phyloP scores from a whole-genome alignment of 2,797 vertebrate species.

The Macrochelys suwanniensis region DNA sequence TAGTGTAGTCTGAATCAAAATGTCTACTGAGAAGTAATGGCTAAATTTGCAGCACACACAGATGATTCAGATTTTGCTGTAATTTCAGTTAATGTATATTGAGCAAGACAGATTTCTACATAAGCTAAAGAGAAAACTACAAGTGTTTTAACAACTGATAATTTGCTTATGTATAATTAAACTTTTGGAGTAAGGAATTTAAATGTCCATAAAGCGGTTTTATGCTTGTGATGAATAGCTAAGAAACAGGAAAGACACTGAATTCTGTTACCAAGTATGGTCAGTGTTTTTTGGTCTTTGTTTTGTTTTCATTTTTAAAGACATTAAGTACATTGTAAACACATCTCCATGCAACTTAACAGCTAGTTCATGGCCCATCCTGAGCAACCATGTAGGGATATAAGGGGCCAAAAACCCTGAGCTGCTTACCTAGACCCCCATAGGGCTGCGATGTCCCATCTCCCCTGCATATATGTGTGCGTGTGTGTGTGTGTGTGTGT shows the following conservation, averaged over 20 bases:
- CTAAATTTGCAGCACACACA: fast-evolving
- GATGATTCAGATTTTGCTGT: neutral
- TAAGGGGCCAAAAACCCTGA: neutral
- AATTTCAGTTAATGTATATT: neutral
- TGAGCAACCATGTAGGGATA: neutral
- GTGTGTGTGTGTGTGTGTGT: too few relatives aligned
- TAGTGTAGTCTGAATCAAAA: fast-evolving
- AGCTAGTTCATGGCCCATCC: neutral
- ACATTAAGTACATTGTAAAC: neutral
- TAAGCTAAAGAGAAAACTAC: neutral
- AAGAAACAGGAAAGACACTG: neutral
- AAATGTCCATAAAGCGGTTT: neutral
- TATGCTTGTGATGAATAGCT: too few relatives aligned
- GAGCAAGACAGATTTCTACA: neutral
- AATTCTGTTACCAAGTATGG: neutral
- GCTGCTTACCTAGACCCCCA: neutral
- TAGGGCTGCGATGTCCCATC: neutral
- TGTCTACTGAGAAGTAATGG: neutral
- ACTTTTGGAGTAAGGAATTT: fast-evolving
- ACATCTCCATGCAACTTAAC: neutral
- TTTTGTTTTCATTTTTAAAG: neutral
- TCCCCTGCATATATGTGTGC: neutral
- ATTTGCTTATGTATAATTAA: fast-evolving
- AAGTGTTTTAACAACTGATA: neutral
- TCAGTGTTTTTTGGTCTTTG: too few relatives aligned